These are phyloP conservation scores for Myrmecobius fasciatus DNA, from an alignment of 2,113 vertebrate species.

Conservation along the genomic window DNA sequence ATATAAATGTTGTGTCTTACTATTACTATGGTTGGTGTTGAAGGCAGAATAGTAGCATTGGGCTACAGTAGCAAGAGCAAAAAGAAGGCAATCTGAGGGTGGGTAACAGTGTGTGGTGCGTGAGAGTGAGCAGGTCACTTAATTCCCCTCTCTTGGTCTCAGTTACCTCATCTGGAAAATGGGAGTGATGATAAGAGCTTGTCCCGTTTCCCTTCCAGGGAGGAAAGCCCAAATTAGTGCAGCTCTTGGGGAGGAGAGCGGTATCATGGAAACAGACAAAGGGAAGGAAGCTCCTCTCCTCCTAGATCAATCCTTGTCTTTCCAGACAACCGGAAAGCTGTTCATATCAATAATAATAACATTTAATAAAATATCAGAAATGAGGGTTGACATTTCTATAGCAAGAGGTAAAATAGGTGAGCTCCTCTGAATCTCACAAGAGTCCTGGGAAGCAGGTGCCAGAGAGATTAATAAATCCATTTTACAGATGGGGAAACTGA, in stretches of 20 bases:
- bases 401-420: too few relatives aligned
- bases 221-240: not conserved
- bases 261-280: not conserved
- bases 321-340: not conserved
- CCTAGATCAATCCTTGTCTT: not conserved
- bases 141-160: not conserved
- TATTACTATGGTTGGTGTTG: not conserved
- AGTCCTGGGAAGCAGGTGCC: not conserved
- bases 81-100: not conserved
- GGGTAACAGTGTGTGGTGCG: not conserved
- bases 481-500: not conserved
- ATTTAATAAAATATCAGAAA: not conserved
- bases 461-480: not conserved
- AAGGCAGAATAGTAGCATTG: not conserved
- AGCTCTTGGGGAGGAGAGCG: too few relatives aligned
- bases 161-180: not conserved
- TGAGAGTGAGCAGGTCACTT: not conserved
- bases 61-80: not conserved
- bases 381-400: too few relatives aligned
- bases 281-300: not conserved
- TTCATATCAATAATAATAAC: not conserved
- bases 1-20: not conserved
- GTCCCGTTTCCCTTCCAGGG: not conserved
- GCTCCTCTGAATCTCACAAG: not conserved
- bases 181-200: not conserved